phyloP scores from a whole-genome alignment of 2,888 invertebrate genomes.

The Agrotis clavis region DNA sequence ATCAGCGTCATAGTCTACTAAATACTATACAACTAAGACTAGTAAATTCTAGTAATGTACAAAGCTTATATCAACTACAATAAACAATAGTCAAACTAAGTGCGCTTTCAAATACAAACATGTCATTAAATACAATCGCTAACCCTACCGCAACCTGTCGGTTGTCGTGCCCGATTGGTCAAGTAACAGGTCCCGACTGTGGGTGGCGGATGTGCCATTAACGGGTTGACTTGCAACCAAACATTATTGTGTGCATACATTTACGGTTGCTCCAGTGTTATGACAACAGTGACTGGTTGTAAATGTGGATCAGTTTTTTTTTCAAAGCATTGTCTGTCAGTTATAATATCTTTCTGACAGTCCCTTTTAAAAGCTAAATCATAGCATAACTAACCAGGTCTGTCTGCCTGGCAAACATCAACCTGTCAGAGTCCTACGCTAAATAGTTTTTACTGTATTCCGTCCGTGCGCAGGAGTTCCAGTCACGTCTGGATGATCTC shows the following conservation, averaged over 20 bases:
- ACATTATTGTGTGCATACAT: conserved; percentile 26
- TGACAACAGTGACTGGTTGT: neutral
- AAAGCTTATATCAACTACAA: neutral
- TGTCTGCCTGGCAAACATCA: too few species aligned
- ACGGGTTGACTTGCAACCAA: conserved; percentile 47
- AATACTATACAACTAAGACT: neutral
- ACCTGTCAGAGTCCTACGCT: too few species aligned
- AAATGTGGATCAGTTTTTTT: neutral
- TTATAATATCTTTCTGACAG: neutral
- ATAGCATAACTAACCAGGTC: too few species aligned
- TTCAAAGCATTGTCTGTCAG: neutral
- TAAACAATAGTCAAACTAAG: conserved; percentile 4
- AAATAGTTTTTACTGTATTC: too few species aligned
- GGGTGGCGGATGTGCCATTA: conserved; percentile 77
- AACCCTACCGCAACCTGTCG: conserved; percentile 44
- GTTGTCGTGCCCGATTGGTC: conserved; percentile 75
- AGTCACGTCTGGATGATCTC: too few species aligned
- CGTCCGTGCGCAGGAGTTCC: too few species aligned
- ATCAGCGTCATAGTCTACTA: neutral
- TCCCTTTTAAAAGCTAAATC: neutral
- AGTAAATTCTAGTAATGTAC: neutral
- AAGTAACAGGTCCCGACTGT: conserved; percentile 74
- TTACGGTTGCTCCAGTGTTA: conserved; percentile 12
- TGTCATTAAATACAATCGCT: conserved; percentile 40
- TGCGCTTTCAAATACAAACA: conserved; percentile 16